Evolutionary conservation across 2,113 vertebrate genomes (phyloP), one percentile per base, ranked within the genome.

Genomic region (Ammodytes marinus): DNA sequence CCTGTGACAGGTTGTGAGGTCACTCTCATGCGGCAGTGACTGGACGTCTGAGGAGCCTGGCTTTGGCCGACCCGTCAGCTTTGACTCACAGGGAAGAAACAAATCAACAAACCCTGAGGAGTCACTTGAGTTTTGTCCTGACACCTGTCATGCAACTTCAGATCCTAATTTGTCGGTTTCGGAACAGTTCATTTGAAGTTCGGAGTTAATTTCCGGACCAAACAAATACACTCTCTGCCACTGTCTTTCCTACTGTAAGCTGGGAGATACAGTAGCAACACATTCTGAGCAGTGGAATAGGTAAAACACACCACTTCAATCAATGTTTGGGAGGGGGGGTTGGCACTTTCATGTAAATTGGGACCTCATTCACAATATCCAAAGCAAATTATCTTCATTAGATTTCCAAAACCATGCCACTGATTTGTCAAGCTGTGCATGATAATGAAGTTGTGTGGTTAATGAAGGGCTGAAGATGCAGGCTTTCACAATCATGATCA

Each of bases 371-470:
- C 79, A 83, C 87, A 86, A 90, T 90, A 93, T 91, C 88, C 75
- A 90, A 90, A 88, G 90, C 91, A 92, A 92, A 93, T 92, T 89
- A 92, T 91, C 86, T 87, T 89, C 91, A 91, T 92, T 94, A 88
- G 79, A 88, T 93, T 92, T 91, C 89, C 78, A 87, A 91, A 92
- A 91, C 82, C 89, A 88, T 85, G 86, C 87, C 85, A 75, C 83
- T 90, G 88, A 86, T 93, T 94, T 94, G 87, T 93, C 92, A 93
- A 93, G 92, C 92, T 93, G 89, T 93, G 91, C 90, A 92, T 93
- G 87, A 93, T 92, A 92, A 94, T 93, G 92, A 92, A 90, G 92
- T 91, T 91, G 87, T 86, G 79, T 92, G 72, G 87, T 89, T 93
- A 93, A 93, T 93, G 90, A 93, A 92, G 85, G 91, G 70, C 89